phyloP scores from a whole-genome alignment of 1,140 invertebrate genomes.

The Drosophila cardini region DNA sequence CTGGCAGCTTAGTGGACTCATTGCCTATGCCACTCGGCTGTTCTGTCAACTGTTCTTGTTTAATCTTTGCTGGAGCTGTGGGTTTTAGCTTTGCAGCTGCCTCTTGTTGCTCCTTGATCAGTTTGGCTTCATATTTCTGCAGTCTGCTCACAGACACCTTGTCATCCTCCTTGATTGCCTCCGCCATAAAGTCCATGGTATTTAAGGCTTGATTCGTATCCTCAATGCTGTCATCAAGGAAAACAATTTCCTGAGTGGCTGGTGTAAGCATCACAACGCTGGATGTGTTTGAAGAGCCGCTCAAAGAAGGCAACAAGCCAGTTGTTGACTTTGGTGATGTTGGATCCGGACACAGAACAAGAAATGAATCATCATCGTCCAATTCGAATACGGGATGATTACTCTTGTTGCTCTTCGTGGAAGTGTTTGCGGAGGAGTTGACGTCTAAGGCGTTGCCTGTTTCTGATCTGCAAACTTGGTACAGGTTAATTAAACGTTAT shows the following conservation, averaged over 20 bases:
- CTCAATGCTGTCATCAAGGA: conserved; percentile 63
- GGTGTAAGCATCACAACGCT: conserved; percentile 69
- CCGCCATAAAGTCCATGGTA: conserved; percentile 67
- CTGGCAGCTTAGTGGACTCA: conserved; percentile 63
- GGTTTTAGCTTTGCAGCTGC: conserved; percentile 12
- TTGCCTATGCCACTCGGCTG: conserved; percentile 42
- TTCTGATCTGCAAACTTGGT: conserved; percentile 64
- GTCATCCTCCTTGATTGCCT: conserved; percentile 65
- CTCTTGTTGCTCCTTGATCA: conserved; percentile 51
- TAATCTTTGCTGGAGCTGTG: conserved; percentile 9
- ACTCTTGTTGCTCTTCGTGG: conserved; percentile 18
- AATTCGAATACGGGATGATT: conserved; percentile 46
- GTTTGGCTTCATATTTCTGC: conserved; percentile 44
- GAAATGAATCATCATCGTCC: conserved; percentile 48
- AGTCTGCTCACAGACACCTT: conserved; percentile 48
- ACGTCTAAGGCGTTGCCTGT: conserved; percentile 44
- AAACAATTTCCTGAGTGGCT: conserved; percentile 74
- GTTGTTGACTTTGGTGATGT: conserved; percentile 2
- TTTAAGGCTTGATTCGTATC: conserved; percentile 46
- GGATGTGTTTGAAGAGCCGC: conserved; percentile 44
- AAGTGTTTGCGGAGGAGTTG: conserved; percentile 13
- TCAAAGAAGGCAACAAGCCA: conserved; percentile 30
- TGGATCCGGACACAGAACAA: conserved; percentile 36
- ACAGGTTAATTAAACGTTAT: conserved; percentile 30
- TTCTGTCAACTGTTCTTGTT: conserved; percentile 55